phyloP scores from a whole-genome alignment of 1,140 invertebrate species.

The Drosophila nannoptera region DNA sequence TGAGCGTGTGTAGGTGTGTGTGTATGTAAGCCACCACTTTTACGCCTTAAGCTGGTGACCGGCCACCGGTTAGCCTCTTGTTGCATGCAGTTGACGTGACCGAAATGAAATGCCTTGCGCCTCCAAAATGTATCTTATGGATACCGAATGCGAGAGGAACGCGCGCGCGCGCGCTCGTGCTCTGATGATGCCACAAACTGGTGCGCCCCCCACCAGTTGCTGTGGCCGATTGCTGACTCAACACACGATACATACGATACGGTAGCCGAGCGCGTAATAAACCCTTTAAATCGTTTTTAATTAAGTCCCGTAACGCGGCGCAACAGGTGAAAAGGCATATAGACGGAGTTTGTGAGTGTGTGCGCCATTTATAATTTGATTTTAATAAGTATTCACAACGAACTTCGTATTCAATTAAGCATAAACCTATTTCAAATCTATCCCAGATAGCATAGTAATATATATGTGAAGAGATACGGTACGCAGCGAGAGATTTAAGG shows the following conservation, averaged over 20 bases:
- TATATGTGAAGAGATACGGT: constrained; percentile 42
- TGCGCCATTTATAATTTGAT: constrained; percentile 30
- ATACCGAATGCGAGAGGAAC: constrained; percentile 67
- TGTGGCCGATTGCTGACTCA: constrained; percentile 10
- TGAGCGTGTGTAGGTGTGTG: constrained; percentile 21
- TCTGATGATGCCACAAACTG: neutral
- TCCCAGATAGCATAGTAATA: neutral
- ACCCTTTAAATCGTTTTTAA: constrained; percentile 79
- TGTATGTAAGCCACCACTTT: constrained; percentile 60
- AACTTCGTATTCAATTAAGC: constrained; percentile 27
- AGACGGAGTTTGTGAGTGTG: constrained; percentile 5
- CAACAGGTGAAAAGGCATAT: constrained; percentile 48
- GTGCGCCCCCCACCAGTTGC: neutral
- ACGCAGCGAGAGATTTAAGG: constrained; percentile 13
- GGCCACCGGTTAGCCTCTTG: constrained; percentile 26
- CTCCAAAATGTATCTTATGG: constrained; percentile 64
- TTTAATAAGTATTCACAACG: constrained; percentile 18
- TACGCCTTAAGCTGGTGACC: constrained; percentile 59
- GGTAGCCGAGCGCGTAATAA: constrained; percentile 74
- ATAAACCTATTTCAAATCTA: constrained; percentile 9
- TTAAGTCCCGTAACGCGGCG: constrained; percentile 58
- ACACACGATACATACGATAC: constrained; percentile 40
- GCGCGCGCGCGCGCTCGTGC: constrained; percentile 38
- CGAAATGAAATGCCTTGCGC: constrained; percentile 62
- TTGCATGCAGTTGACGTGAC: constrained; percentile 60